phyloP scores from a whole-genome alignment of 2,888 invertebrate species.

The Perizoma flavofasciatum region DNA sequence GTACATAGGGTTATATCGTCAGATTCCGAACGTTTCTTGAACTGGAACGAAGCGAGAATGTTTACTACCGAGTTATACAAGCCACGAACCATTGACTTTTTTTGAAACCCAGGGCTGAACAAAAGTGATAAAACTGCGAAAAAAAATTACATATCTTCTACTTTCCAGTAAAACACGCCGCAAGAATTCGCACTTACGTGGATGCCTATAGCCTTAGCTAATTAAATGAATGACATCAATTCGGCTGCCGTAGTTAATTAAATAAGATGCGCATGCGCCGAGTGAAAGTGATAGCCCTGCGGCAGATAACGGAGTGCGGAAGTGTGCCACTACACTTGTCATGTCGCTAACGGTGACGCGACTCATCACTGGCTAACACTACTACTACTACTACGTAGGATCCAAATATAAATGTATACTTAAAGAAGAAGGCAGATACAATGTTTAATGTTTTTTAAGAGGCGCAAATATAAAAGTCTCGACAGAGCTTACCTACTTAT shows the following conservation, averaged over 20 bases:
- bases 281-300: slow-evolving; percentile 42
- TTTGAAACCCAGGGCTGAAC: slow-evolving; percentile 14
- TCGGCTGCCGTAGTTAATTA: slow-evolving; percentile 11
- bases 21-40: slow-evolving; percentile 14
- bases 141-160: background rate
- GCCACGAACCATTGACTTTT: slow-evolving; percentile 33
- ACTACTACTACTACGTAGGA: background rate
- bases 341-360: slow-evolving; percentile 52
- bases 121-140: background rate
- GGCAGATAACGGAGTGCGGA: slow-evolving; percentile 46
- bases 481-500: too few species aligned
- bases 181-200: slow-evolving; percentile 13
- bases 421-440: background rate
- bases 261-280: slow-evolving; percentile 15
- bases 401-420: too few species aligned
- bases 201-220: slow-evolving; percentile 1
- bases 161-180: slow-evolving; percentile 5
- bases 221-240: slow-evolving; percentile 27
- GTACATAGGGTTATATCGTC: background rate
- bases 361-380: slow-evolving; percentile 17
- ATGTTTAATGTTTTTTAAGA: too few species aligned
- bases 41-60: slow-evolving; percentile 23
- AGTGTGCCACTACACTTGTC: slow-evolving; percentile 49
- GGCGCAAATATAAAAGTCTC: too few species aligned
- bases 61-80: slow-evolving; percentile 18